Percentiles rank a stretch among this genome's conserved stretches.
These are phyloP conservation scores for Phrynosoma blainvillii DNA, from an alignment of 2,113 vertebrate genomes.

Conservation along the genomic window DNA sequence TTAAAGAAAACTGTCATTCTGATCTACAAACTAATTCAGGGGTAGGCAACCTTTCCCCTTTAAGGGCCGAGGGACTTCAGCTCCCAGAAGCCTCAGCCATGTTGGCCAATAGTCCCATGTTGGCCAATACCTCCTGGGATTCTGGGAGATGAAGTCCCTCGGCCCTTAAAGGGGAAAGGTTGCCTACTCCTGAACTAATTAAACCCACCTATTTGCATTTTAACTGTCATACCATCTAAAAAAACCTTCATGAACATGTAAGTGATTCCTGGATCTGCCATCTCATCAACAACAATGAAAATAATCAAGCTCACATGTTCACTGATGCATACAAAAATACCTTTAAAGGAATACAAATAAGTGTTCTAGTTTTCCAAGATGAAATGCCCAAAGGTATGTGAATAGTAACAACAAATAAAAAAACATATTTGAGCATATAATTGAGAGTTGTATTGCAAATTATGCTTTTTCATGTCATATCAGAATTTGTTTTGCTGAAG, in stretches of 20 bases:
- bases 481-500: neutral
- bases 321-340: conserved; percentile 1
- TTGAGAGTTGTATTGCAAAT: neutral
- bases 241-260: neutral
- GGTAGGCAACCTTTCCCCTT: too few relatives aligned
- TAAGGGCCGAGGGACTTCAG: too few relatives aligned
- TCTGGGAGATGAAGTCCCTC: too few relatives aligned
- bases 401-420: neutral
- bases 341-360: conserved; percentile 8
- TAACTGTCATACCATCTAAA: neutral
- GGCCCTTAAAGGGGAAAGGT: too few relatives aligned
- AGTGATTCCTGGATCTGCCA: neutral
- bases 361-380: neutral
- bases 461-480: neutral
- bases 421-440: neutral
- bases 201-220: neutral
- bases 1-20: neutral
- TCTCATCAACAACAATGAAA: neutral
- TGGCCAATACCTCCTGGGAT: too few relatives aligned
- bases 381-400: neutral
- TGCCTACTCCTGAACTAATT: too few relatives aligned
- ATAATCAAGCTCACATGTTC: neutral
- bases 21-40: neutral
- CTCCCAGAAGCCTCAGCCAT: too few relatives aligned
- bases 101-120: too few relatives aligned